Evolutionary conservation across 2,888 invertebrate species (phyloP).

Genomic region (Phanerotoma sp.): DNA sequence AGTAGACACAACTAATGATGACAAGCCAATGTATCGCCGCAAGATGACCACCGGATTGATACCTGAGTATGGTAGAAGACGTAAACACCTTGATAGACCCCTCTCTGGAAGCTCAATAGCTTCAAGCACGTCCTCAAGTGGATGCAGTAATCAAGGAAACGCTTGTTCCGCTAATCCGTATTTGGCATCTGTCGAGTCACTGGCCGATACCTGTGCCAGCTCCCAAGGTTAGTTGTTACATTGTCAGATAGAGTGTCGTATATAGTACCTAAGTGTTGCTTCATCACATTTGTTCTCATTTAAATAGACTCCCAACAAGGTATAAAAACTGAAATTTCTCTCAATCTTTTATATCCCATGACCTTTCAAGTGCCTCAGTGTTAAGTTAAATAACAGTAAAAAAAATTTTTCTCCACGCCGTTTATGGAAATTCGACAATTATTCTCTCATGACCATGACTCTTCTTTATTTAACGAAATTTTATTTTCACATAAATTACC

Average conservation of each 20-base stretch:
- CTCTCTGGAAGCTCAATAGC: constrained; percentile 77
- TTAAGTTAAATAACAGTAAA: no score
- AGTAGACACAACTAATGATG: constrained; percentile 24
- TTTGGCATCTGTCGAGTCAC: constrained; percentile 83
- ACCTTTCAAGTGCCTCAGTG: no score
- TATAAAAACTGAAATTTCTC: background rate
- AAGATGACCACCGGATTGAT: constrained; percentile 49
- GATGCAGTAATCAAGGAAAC: constrained; percentile 61
- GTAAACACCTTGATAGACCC: constrained; percentile 68
- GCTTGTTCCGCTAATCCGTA: constrained; percentile 74
- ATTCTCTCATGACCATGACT: no score
- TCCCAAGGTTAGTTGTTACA: constrained; percentile 50
- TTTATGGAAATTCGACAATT: no score
- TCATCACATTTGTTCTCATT: no score
- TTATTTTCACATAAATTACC: no score
- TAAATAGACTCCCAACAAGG: background rate
- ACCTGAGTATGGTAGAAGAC: constrained; percentile 56
- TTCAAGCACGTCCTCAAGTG: constrained; percentile 59
- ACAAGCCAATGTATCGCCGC: constrained; percentile 54
- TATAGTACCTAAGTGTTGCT: no score
- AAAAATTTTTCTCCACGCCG: no score
- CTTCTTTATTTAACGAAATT: no score
- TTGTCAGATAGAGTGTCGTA: background rate
- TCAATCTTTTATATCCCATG: no score
- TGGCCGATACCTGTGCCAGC: constrained; percentile 75